Conservation (phyloP, 2,888 invertebrate genomes). For the Callyntrura sp. region DNA sequence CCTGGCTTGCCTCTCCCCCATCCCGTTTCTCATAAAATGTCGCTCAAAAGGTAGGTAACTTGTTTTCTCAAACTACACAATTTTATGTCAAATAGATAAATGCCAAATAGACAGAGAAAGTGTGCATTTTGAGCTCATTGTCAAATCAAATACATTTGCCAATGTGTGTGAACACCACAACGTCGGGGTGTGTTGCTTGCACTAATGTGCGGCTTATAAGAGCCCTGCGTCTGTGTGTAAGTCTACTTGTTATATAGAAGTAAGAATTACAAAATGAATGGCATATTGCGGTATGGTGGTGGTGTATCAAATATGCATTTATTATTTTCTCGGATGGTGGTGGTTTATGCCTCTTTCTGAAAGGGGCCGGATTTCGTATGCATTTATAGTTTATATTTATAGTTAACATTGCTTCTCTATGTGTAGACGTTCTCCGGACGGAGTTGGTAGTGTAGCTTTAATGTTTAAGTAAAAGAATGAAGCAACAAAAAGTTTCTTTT, state of each 20-base stretch:
- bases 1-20: too few relatives aligned
- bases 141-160: conserved; percentile 48
- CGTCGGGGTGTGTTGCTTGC: neutral
- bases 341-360: neutral
- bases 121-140: conserved; percentile 35
- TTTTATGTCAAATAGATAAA: neutral
- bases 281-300: neutral
- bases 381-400: too few relatives aligned
- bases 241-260: neutral
- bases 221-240: too few relatives aligned
- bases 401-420: too few relatives aligned
- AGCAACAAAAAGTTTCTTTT: conserved; percentile 10
- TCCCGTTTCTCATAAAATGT: neutral
- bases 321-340: neutral
- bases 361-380: too few relatives aligned
- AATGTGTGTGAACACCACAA: neutral
- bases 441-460: neutral
- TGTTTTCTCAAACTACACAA: neutral
- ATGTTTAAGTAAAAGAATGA: neutral
- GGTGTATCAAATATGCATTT: conserved; percentile 8
- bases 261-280: neutral
- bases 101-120: neutral
- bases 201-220: too few relatives aligned
- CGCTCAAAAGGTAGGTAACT: neutral
- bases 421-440: too few relatives aligned